A percentile compares a stretch with the other conserved stretches of the same genome.
phyloP scores from a whole-genome alignment of 2,888 invertebrate species.

The Andrena flavipes region DNA sequence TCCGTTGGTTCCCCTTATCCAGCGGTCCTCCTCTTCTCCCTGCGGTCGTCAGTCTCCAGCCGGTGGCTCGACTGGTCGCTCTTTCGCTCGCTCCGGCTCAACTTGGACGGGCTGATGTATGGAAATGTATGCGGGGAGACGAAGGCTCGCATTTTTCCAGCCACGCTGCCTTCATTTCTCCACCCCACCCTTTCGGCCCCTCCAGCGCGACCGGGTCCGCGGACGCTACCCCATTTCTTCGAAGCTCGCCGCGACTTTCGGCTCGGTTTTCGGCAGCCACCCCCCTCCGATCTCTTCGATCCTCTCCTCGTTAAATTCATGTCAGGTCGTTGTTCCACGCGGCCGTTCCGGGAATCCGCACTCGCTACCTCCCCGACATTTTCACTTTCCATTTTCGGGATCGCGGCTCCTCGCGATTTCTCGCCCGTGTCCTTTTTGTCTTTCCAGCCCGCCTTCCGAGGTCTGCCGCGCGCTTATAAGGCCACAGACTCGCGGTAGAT shows the following conservation, averaged over 20 bases:
- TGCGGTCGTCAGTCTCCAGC: slow-evolving; percentile 67
- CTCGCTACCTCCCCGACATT: slow-evolving; percentile 48
- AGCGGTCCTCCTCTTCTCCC: slow-evolving; percentile 49
- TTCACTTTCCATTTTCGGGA: slow-evolving; percentile 61
- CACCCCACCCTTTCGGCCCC: slow-evolving; percentile 58
- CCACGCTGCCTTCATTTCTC: slow-evolving; percentile 76
- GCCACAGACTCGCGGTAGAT: slow-evolving; percentile 13
- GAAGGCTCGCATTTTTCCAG: slow-evolving; percentile 84
- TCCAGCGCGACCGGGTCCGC: slow-evolving; percentile 16
- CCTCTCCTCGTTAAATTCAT: slow-evolving; percentile 82
- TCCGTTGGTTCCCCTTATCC: slow-evolving; percentile 82
- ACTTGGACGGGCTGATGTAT: slow-evolving; percentile 83
- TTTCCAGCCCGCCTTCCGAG: slow-evolving; percentile 18
- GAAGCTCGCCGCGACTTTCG: slow-evolving; percentile 35
- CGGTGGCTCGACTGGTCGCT: slow-evolving; percentile 51
- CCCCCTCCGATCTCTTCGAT: slow-evolving; percentile 76
- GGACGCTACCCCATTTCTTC: slow-evolving; percentile 23
- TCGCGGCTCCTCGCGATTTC: slow-evolving; percentile 4
- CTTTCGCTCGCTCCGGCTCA: slow-evolving; percentile 62
- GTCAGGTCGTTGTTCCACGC: slow-evolving; percentile 67
- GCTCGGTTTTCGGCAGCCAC: slow-evolving; percentile 59
- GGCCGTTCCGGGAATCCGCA: slow-evolving; percentile 53
- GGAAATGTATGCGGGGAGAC: slow-evolving; percentile 85
- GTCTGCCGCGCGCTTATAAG: slow-evolving; percentile 25
- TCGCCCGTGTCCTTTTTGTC: slow-evolving; percentile 11